Conservation (phyloP, 2,113 vertebrate species). For the Aptenodytes patagonicus region DNA sequence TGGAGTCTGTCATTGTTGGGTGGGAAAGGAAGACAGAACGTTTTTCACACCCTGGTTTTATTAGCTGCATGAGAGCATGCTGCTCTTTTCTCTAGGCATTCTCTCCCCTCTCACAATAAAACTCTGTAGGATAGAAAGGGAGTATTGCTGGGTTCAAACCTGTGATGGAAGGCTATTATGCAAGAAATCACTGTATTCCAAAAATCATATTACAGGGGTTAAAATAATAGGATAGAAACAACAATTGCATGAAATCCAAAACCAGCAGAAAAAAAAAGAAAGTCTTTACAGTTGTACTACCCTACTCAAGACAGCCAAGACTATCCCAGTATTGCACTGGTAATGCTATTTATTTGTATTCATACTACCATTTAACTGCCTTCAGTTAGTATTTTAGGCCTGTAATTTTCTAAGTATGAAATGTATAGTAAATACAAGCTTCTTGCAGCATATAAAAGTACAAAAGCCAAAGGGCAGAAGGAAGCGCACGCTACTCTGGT, state of each 20-base stretch:
- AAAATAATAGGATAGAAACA: not conserved
- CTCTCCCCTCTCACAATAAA: not conserved
- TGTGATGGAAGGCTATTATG: not conserved
- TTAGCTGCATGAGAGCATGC: fast-evolving
- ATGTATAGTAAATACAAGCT: not conserved
- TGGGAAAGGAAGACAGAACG: not conserved
- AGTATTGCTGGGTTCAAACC: not conserved
- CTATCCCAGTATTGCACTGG: not conserved
- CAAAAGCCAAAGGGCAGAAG: not conserved
- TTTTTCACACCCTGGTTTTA: not conserved
- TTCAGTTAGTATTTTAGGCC: not conserved
- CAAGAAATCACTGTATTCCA: not conserved
- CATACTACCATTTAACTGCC: not conserved
- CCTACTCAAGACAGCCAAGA: not conserved
- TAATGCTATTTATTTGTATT: not conserved
- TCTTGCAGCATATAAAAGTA: not conserved
- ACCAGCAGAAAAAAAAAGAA: not conserved
- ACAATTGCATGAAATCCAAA: not conserved
- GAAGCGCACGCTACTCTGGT: not conserved
- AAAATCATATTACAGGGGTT: not conserved
- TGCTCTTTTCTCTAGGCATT: not conserved
- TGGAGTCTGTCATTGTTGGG: not conserved
- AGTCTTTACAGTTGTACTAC: not conserved
- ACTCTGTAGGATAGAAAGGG: not conserved
- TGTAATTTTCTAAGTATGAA: not conserved